Conservation (phyloP, 2,888 invertebrate genomes). For the Lacanobia wlatinum region DNA sequence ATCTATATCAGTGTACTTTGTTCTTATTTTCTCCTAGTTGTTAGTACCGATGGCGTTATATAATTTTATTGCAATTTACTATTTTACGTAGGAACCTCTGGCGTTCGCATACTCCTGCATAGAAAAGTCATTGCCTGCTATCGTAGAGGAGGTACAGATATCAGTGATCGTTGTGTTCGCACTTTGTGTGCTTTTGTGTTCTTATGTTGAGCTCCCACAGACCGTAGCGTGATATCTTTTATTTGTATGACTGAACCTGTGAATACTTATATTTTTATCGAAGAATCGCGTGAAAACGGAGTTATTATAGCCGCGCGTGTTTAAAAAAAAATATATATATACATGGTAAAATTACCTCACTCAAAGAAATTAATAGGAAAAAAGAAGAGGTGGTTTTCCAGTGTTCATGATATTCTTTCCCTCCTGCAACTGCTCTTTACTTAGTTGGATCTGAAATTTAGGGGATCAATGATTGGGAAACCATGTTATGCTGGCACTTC, state of each 20-base stretch:
- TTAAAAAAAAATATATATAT: background rate
- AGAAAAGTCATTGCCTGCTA: constrained; percentile 92
- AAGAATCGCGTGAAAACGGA: background rate
- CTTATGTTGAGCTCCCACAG: constrained; percentile 48
- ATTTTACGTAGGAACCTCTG: constrained; percentile 87
- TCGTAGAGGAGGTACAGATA: constrained; percentile 92
- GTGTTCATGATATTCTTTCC: background rate
- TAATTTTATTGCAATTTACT: constrained; percentile 56
- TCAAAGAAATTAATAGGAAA: background rate
- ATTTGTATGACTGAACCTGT: constrained; percentile 14
- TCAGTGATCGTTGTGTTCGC: constrained; percentile 68
- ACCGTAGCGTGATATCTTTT: constrained; percentile 14
- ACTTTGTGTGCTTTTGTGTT: constrained; percentile 74
- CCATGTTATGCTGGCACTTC: too few species aligned
- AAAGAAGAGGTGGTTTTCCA: background rate
- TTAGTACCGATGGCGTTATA: constrained; percentile 13
- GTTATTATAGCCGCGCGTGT: too few species aligned
- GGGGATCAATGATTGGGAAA: background rate
- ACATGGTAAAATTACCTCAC: background rate
- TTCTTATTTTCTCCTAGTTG: constrained; percentile 6
- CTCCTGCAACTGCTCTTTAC: constrained; percentile 2
- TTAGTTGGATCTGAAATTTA: background rate
- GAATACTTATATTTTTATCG: background rate
- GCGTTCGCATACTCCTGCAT: constrained; percentile 93
- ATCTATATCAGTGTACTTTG: background rate